Conservation (phyloP, 2,888 invertebrate species). For the Achlya flavicornis region DNA sequence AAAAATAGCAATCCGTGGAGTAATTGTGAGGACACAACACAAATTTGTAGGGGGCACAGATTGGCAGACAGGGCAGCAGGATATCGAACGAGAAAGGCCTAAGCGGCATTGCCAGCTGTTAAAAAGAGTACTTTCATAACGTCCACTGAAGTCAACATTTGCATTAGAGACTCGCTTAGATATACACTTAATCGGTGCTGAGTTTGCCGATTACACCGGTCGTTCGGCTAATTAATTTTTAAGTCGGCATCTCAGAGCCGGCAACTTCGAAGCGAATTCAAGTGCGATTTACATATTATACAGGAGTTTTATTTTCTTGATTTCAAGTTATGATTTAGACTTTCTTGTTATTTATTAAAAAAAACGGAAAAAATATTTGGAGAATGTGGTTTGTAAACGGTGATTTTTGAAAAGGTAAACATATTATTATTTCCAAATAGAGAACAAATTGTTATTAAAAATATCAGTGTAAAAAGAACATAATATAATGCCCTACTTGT, state of each 20-base stretch:
- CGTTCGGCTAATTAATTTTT: slow-evolving; percentile 84
- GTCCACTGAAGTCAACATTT: slow-evolving; percentile 57
- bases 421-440: too few relatives aligned
- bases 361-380: slow-evolving; percentile 40
- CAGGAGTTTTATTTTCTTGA: slow-evolving; percentile 56
- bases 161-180: slow-evolving; percentile 53
- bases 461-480: too few relatives aligned
- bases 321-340: slow-evolving; percentile 53
- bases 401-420: too few relatives aligned
- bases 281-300: slow-evolving; percentile 69
- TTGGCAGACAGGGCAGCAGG: slow-evolving; percentile 50
- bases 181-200: slow-evolving; percentile 70
- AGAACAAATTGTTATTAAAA: too few relatives aligned
- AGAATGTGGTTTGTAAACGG: slow-evolving; percentile 28
- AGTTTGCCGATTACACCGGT: slow-evolving; percentile 79
- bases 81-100: slow-evolving; percentile 44
- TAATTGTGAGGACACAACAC: slow-evolving; percentile 64
- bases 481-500: too few relatives aligned
- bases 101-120: slow-evolving; percentile 45
- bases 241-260: slow-evolving; percentile 71
- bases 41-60: slow-evolving; percentile 58
- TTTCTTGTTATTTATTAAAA: slow-evolving; percentile 45
- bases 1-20: slow-evolving; percentile 63
- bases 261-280: slow-evolving; percentile 70
- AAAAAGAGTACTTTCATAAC: slow-evolving; percentile 57